Conservation (phyloP, 2,888 invertebrate species). For the Empis stercorea region DNA sequence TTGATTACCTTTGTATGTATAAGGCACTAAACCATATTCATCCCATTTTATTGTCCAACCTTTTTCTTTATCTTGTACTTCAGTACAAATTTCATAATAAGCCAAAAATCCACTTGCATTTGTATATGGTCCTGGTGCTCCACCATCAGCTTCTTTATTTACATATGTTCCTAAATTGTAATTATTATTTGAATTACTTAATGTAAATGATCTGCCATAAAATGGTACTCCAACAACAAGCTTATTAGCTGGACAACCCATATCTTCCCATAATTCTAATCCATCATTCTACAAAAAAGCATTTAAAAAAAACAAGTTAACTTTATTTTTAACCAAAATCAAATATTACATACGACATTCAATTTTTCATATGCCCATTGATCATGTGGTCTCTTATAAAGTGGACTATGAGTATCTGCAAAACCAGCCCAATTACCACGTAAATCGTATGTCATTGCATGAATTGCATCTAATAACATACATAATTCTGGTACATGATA, state of each 20-base stretch:
- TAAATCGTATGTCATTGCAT: conserved; percentile 77
- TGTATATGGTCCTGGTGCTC: conserved; percentile 71
- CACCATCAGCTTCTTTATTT: conserved; percentile 82
- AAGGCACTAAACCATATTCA: conserved; percentile 68
- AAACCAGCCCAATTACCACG: conserved; percentile 86
- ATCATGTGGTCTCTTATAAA: conserved; percentile 75
- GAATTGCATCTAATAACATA: conserved; percentile 68
- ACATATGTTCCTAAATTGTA: conserved; percentile 75
- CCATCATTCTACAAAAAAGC: conserved; percentile 59
- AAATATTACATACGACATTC: conserved; percentile 58
- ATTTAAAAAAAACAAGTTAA: background rate
- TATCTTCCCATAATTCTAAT: conserved; percentile 73
- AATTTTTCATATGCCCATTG: conserved; percentile 81
- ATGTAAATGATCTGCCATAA: conserved; percentile 75
- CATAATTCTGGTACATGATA: conserved; percentile 84
- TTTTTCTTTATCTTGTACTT: conserved; percentile 51
- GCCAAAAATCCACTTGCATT: conserved; percentile 77
- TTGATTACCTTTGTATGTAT: conserved; percentile 72
- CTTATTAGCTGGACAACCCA: conserved; percentile 77
- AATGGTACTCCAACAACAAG: conserved; percentile 80
- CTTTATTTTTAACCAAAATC: background rate
- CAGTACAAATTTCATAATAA: conserved; percentile 76
- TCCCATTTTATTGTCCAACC: conserved; percentile 79
- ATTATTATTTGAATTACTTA: conserved; percentile 70
- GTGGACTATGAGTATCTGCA: conserved; percentile 77